phyloP scores from a whole-genome alignment of 2,797 vertebrate genomes.

The Cynodonichthys magdalenae region DNA sequence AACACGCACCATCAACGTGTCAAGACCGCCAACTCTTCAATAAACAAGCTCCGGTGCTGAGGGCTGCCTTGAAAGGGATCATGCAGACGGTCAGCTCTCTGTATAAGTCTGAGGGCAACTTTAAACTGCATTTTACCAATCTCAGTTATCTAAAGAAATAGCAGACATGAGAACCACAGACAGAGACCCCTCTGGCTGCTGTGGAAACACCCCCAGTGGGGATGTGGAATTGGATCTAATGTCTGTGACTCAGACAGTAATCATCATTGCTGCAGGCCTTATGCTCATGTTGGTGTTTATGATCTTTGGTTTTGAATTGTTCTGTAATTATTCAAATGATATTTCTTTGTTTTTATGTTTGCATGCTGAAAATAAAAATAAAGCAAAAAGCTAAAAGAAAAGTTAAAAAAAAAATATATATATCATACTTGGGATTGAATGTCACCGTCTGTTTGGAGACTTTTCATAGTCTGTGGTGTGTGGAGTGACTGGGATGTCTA shows the following conservation, averaged over 20 bases:
- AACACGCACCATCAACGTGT: background rate
- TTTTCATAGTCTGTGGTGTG: background rate
- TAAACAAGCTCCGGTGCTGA: background rate
- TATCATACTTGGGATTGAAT: background rate
- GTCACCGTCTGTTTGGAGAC: background rate
- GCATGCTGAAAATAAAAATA: background rate
- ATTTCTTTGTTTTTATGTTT: background rate
- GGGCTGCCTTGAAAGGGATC: background rate
- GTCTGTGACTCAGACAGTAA: background rate
- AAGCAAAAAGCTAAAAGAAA: background rate
- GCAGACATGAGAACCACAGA: background rate
- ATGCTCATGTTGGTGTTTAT: background rate
- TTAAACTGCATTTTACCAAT: slow-evolving; percentile 2
- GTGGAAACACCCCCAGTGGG: background rate
- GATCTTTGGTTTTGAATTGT: background rate
- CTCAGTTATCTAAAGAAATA: background rate
- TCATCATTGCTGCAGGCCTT: too few relatives aligned
- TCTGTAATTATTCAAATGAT: background rate
- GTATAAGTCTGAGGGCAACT: background rate
- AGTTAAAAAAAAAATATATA: background rate
- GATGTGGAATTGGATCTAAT: background rate
- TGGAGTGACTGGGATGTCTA: background rate
- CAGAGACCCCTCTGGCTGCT: background rate
- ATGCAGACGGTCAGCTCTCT: slow-evolving; percentile 4
- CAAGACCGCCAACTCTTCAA: slow-evolving; percentile 1